A percentile compares a stretch with the other conserved stretches of the same genome.
These are phyloP conservation scores for Heliothis subflexa DNA, from an alignment of 1,140 invertebrate species.

Conservation along the genomic window DNA sequence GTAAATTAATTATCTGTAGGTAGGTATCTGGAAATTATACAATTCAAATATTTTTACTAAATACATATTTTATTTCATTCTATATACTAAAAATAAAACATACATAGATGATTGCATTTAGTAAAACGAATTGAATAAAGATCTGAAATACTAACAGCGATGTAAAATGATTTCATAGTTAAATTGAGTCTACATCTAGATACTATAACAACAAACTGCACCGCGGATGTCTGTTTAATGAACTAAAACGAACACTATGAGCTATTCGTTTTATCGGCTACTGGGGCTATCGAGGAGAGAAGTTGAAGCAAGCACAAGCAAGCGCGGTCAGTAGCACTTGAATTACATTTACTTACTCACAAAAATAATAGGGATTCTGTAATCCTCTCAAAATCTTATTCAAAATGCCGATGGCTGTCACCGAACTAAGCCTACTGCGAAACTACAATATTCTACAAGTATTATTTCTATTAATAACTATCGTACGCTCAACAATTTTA, in stretches of 20 bases:
- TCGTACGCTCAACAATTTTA: slow-evolving; percentile 64
- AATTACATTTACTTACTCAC: slow-evolving; percentile 33
- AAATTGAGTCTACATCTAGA: background rate
- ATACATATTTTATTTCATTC: slow-evolving; percentile 16
- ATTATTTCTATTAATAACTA: slow-evolving; percentile 63
- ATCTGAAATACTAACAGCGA: no score
- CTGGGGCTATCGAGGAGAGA: slow-evolving; percentile 30
- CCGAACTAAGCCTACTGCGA: slow-evolving; percentile 57
- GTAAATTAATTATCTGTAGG: slow-evolving; percentile 56
- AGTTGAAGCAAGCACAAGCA: slow-evolving; percentile 35
- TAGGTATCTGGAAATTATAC: slow-evolving; percentile 42
- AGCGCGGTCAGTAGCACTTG: slow-evolving; percentile 41
- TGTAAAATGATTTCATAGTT: background rate
- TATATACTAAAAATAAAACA: background rate
- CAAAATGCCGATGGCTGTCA: slow-evolving; percentile 41
- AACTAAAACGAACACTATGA: slow-evolving; percentile 26
- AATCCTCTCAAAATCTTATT: slow-evolving; percentile 33
- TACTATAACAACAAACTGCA: slow-evolving; percentile 12
- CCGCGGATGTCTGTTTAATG: slow-evolving; percentile 27
- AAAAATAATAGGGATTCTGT: slow-evolving; percentile 31
- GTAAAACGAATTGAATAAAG: no score
- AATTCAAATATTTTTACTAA: no score
- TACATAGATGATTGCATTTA: background rate
- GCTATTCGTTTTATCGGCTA: slow-evolving; percentile 26
- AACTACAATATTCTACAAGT: slow-evolving; percentile 64